Conservation (phyloP, 2,113 vertebrate species). For the Gallinago jamesoni region DNA sequence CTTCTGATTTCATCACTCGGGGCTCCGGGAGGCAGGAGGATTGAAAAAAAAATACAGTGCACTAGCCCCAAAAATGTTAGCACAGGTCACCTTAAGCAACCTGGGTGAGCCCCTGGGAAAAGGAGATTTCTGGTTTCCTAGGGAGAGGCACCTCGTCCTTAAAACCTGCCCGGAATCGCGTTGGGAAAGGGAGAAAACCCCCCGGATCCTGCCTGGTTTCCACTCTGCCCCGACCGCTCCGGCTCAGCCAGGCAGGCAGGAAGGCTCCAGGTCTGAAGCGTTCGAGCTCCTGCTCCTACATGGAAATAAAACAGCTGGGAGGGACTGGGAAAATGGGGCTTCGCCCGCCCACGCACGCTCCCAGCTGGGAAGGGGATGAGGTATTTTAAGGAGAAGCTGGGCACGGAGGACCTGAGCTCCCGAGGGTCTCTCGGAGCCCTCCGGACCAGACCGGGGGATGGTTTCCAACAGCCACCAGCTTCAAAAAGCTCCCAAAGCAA, state of each 20-base stretch:
- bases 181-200: not conserved
- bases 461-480: not conserved
- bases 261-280: not conserved
- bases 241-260: not conserved
- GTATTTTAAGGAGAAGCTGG: not conserved
- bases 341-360: not conserved
- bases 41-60: not conserved
- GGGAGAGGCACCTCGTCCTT: not conserved
- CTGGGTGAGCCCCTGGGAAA: not conserved
- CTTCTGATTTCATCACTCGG: slow-evolving; percentile 30
- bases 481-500: not conserved
- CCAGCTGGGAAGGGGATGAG: not conserved
- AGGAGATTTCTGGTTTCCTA: not conserved
- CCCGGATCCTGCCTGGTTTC: rapidly evolving
- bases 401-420: not conserved
- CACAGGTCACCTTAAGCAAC: not conserved
- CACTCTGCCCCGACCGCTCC: rapidly evolving
- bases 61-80: not conserved
- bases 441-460: not conserved
- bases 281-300: not conserved
- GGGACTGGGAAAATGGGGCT: not conserved
- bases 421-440: not conserved
- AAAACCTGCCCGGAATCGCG: not conserved
- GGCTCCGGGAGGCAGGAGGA: not conserved
- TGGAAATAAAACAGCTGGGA: not conserved